Evolutionary conservation across 2,113 vertebrate genomes (phyloP), one percentile per base, ranked within the genome.

Genomic region (Coptodon rendalli): DNA sequence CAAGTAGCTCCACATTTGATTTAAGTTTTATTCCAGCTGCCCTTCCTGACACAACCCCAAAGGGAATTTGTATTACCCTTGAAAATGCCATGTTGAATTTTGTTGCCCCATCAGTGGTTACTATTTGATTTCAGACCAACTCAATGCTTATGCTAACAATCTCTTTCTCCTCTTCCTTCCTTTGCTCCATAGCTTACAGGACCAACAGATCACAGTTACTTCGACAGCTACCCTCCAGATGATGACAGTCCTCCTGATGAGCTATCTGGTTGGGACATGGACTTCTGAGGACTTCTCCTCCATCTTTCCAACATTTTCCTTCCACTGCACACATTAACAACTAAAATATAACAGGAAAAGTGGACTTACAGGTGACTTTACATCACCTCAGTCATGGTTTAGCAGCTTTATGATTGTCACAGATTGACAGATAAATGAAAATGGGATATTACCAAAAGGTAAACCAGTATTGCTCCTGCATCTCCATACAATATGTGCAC

Each of bases 211-310:
- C 97, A 97, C 96, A 97, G 97, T 92, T 97, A 98, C 94, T 99
- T 99, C 54, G 98, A 99, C 95, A 97, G 85, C 88, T 99, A 98
- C 85, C 97, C 98, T 7, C 97, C 97, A 5, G 98, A 99, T 82
- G 97, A 97, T 22, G 97, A 97, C 54, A 92, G 92, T 10, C 98
- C 98, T 82, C 97, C 98, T 3, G 98, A 99, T 43, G 98, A 99
- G 93, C 92, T 98, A 80, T 99, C 98, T 6, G 98, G 98, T 76
- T 99, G 98, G 98, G 98, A 99, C 92, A 96, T 97, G 87, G 98
- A 99, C 95, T 99, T 99, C 95, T 99, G 95, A 97, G 29, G 4
- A 40, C n/a, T 16, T 45, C 61, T 48, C 4, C 66, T 68, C 12
- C 52, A 13, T 34, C 10, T 80, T 40, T 27, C 7, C 6, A 6